Conservation (phyloP, 2,888 invertebrate genomes). For the Cordilura impudica region DNA sequence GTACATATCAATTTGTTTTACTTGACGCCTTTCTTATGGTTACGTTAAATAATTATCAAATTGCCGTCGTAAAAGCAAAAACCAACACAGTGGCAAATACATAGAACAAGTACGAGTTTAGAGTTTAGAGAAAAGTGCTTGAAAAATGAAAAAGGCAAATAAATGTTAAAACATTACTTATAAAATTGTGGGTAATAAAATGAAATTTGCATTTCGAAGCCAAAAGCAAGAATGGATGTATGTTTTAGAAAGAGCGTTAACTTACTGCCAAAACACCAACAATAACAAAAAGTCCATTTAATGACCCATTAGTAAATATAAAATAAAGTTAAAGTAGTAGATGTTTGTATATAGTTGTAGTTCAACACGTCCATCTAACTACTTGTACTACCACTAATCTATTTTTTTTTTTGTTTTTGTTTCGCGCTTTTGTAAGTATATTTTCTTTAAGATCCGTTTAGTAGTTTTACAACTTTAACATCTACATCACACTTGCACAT, state of each 20-base stretch:
- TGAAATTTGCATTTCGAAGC: conserved; percentile 59
- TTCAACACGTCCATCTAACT: neutral
- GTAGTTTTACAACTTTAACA: conserved; percentile 34
- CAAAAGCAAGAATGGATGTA: conserved; percentile 18
- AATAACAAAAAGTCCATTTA: conserved; percentile 35
- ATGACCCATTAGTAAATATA: conserved; percentile 41
- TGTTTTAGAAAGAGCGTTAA: conserved; percentile 3
- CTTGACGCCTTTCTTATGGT: no score
- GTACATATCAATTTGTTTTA: no score
- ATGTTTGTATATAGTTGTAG: no score
- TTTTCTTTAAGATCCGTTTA: conserved; percentile 29
- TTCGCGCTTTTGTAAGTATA: neutral
- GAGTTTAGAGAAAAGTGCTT: neutral
- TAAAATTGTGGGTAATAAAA: conserved; percentile 63
- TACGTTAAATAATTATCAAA: no score
- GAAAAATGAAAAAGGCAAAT: conserved; percentile 36
- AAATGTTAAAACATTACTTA: conserved; percentile 61
- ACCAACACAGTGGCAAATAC: neutral
- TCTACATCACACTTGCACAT: conserved; percentile 40
- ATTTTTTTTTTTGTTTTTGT: conserved; percentile 6
- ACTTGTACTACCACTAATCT: neutral
- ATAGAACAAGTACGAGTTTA: neutral
- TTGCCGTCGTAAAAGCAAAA: no score
- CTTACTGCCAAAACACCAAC: neutral
- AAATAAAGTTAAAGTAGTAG: conserved; percentile 18